Conservation (phyloP, 2,113 vertebrate species). For the Gasterosteus nipponicus region DNA sequence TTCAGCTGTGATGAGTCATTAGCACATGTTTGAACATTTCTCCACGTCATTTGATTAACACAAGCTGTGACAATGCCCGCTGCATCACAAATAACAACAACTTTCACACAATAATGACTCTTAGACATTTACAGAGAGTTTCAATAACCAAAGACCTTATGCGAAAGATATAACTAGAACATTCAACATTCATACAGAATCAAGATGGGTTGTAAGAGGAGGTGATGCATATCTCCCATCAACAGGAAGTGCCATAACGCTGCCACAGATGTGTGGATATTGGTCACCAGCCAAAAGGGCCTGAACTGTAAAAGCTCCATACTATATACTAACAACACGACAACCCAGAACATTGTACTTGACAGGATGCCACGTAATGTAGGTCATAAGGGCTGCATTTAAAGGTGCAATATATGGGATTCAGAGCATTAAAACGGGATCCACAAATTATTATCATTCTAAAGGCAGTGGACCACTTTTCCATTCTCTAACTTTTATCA, state of each 20-base stretch:
- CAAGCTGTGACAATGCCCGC: background rate
- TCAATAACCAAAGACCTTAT: background rate
- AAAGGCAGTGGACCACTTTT: background rate
- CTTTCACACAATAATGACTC: background rate
- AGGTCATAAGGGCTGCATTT: background rate
- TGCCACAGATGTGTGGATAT: slow-evolving; percentile 1
- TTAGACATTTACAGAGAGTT: background rate
- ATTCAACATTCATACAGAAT: background rate
- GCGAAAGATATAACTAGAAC: background rate
- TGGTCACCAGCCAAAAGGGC: background rate
- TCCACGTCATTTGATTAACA: background rate
- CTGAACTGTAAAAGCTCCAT: background rate
- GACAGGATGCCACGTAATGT: background rate
- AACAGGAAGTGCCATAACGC: background rate
- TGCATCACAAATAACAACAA: slow-evolving; percentile 4
- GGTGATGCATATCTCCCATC: background rate
- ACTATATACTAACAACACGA: background rate
- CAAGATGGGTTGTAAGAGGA: slow-evolving; percentile 3
- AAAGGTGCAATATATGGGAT: background rate
- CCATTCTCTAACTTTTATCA: no score
- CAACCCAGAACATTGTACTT: background rate
- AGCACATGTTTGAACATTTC: background rate
- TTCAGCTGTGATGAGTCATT: background rate
- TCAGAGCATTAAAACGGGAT: background rate
- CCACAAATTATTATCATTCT: background rate